Evolutionary conservation across 2,113 vertebrate genomes (phyloP).

Genomic region (Varanus komodoensis): DNA sequence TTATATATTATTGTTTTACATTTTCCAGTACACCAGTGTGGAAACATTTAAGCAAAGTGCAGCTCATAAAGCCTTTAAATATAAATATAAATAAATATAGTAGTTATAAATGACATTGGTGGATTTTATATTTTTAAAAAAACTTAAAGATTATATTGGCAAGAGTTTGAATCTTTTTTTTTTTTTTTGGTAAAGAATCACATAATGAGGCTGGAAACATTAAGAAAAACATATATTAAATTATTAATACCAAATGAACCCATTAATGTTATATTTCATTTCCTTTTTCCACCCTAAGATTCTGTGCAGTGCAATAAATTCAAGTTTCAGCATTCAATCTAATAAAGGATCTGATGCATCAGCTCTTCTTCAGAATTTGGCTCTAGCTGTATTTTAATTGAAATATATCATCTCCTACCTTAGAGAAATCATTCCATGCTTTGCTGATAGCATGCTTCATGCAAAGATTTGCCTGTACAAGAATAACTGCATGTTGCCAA

Average conservation of each 20-base stretch:
- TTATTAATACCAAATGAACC: rapidly evolving
- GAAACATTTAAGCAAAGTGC: too few species aligned
- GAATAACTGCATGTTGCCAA: not conserved
- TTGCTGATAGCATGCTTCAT: not conserved
- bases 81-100: not conserved
- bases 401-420: not conserved
- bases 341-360: not conserved
- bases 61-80: too few species aligned
- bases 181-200: not conserved
- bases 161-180: not conserved
- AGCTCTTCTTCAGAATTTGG: not conserved
- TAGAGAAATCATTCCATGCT: constrained; percentile 3
- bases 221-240: not conserved
- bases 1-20: too few species aligned
- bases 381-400: not conserved
- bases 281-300: not conserved
- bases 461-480: not conserved
- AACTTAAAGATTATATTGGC: not conserved
- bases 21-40: too few species aligned
- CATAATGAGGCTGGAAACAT: constrained; percentile 17
- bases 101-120: constrained; percentile 9
- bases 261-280: constrained; percentile 18
- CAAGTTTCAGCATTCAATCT: not conserved
- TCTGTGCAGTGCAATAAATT: not conserved
- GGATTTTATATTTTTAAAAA: not conserved